Evolutionary conservation across 2,888 invertebrate genomes (phyloP).

Genomic region (Dinocampus coccinellae): DNA sequence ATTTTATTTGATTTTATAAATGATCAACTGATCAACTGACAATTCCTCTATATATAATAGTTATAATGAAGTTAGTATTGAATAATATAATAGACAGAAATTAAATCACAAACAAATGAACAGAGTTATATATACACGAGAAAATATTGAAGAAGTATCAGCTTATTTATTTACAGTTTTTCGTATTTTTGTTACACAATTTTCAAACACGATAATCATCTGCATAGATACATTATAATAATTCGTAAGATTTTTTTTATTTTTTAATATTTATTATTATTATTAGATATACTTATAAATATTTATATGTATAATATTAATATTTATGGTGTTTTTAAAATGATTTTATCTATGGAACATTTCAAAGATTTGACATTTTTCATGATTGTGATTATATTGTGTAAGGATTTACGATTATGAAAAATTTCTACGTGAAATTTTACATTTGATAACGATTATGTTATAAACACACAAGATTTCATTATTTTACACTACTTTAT

Average conservation of each 20-base stretch:
- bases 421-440: background rate
- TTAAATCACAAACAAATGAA: background rate
- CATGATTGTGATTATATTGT: background rate
- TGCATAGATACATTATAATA: background rate
- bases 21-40: background rate
- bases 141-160: background rate
- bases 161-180: slow-evolving; percentile 19
- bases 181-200: slow-evolving; percentile 14
- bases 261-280: background rate
- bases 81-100: background rate
- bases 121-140: background rate
- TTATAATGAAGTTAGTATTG: background rate
- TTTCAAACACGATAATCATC: slow-evolving; percentile 9
- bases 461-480: background rate
- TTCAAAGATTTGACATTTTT: background rate
- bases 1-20: slow-evolving; percentile 20
- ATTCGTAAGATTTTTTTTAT: background rate
- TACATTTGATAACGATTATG: background rate
- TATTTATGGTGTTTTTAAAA: background rate
- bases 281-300: too few species aligned
- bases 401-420: background rate
- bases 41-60: background rate
- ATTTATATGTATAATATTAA: background rate
- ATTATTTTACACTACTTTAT: background rate
- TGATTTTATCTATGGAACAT: background rate